Evolutionary conservation across 1,140 invertebrate genomes (phyloP).

Genomic region (Caenorhabditis briggsae): DNA sequence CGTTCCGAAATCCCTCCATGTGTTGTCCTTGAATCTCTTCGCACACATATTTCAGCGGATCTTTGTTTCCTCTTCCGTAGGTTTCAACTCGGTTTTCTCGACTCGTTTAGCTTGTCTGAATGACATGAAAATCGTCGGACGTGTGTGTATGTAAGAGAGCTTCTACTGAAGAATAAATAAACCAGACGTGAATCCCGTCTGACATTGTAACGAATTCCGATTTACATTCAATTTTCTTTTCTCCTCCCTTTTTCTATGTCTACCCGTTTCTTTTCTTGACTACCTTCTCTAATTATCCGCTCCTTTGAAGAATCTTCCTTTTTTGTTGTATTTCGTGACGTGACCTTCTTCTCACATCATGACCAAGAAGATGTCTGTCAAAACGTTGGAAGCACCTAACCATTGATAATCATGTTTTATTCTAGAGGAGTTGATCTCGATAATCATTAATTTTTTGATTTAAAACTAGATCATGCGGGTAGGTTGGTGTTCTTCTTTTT

Average conservation of each 20-base stretch:
- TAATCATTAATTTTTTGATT: background rate
- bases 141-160: background rate
- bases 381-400: background rate
- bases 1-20: background rate
- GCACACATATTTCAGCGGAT: background rate
- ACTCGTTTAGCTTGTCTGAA: background rate
- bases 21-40: too few species aligned
- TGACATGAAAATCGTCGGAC: slow-evolving; percentile 32
- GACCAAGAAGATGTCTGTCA: slow-evolving; percentile 42
- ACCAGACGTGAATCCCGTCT: background rate
- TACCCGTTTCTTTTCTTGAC: background rate
- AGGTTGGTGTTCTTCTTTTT: too few species aligned
- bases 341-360: background rate
- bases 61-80: too few species aligned
- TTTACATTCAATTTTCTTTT: slow-evolving; percentile 14
- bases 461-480: background rate
- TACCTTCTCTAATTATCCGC: slow-evolving; percentile 16
- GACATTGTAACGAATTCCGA: background rate
- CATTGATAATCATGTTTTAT: background rate
- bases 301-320: background rate
- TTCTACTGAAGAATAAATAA: slow-evolving; percentile 35
- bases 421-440: background rate
- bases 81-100: background rate
- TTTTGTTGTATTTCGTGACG: slow-evolving; percentile 30
- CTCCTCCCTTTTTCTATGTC: background rate